Evolutionary conservation across 2,888 invertebrate species (phyloP).

Genomic region (Buathra laborator): DNA sequence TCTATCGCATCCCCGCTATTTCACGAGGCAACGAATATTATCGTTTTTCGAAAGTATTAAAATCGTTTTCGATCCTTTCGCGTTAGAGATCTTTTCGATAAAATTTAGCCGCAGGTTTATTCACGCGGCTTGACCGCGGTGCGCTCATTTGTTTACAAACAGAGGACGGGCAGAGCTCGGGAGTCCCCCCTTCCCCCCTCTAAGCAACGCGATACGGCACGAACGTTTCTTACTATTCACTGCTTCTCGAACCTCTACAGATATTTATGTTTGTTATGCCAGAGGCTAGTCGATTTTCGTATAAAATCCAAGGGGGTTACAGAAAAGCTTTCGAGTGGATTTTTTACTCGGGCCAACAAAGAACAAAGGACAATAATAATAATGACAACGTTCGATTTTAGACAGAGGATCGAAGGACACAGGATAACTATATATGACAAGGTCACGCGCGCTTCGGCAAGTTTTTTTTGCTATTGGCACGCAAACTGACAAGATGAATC

Average conservation of each 20-base stretch:
- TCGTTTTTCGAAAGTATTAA: neutral
- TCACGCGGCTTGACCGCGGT: conserved; percentile 29
- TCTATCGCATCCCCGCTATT: neutral
- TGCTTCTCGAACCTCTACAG: neutral
- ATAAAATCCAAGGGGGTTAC: neutral
- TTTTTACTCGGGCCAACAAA: neutral
- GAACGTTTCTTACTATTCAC: neutral
- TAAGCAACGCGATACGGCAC: conserved; percentile 2
- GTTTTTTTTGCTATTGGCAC: neutral
- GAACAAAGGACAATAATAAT: conserved; percentile 6
- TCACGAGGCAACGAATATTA: neutral
- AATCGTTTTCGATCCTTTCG: conserved; percentile 10
- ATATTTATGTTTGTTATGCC: neutral
- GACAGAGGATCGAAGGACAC: neutral
- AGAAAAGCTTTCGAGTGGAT: neutral
- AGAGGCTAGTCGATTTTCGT: conserved; percentile 2
- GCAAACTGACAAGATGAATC: neutral
- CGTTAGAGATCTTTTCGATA: conserved; percentile 27
- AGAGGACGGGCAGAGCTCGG: conserved; percentile 1
- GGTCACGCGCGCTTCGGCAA: neutral
- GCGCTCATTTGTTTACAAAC: conserved; percentile 68
- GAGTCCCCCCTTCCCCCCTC: conserved; percentile 10
- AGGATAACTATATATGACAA: neutral
- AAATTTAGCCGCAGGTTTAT: conserved; percentile 10
- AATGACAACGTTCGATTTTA: neutral